Evolutionary conservation across 2,113 vertebrate genomes (phyloP).

Genomic region (Labeo rohita): DNA sequence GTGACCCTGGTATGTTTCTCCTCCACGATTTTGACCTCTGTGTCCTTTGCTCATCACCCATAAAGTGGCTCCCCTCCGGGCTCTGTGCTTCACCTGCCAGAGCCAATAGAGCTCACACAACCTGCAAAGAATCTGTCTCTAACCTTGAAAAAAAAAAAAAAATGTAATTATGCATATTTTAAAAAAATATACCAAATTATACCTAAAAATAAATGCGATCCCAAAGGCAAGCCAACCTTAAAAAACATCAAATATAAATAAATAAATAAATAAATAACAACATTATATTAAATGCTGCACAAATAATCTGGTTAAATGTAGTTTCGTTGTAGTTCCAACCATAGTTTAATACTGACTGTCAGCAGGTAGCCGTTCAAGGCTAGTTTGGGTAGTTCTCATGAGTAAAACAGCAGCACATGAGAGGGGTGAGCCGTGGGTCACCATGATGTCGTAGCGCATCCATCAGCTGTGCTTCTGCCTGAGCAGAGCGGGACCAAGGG

Average conservation of each 20-base stretch:
- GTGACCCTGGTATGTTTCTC: slow-evolving; percentile 10
- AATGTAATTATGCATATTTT: too few relatives aligned
- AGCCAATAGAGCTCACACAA: slow-evolving; percentile 32
- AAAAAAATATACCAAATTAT: background rate
- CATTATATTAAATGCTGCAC: background rate
- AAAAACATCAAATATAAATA: too few relatives aligned
- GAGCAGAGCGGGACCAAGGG: slow-evolving; percentile 55
- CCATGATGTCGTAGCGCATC: slow-evolving; percentile 75
- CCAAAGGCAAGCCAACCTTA: background rate
- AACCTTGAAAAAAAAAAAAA: background rate
- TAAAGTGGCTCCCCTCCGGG: slow-evolving; percentile 39
- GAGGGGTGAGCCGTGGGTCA: slow-evolving; percentile 80
- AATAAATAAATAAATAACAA: too few relatives aligned
- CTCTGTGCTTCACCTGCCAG: slow-evolving; percentile 30
- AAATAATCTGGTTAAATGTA: background rate
- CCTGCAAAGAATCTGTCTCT: slow-evolving; percentile 7
- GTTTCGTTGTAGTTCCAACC: background rate
- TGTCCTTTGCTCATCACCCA: slow-evolving; percentile 43
- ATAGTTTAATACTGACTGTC: background rate
- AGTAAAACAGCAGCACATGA: slow-evolving; percentile 59
- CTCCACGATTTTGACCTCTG: slow-evolving; percentile 10
- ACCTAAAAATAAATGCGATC: background rate
- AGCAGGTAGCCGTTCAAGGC: background rate
- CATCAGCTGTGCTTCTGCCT: slow-evolving; percentile 76
- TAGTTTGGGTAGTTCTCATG: slow-evolving; percentile 29